Conservation (phyloP, 2,113 vertebrate genomes). For the Ctenodactylus gundi region DNA sequence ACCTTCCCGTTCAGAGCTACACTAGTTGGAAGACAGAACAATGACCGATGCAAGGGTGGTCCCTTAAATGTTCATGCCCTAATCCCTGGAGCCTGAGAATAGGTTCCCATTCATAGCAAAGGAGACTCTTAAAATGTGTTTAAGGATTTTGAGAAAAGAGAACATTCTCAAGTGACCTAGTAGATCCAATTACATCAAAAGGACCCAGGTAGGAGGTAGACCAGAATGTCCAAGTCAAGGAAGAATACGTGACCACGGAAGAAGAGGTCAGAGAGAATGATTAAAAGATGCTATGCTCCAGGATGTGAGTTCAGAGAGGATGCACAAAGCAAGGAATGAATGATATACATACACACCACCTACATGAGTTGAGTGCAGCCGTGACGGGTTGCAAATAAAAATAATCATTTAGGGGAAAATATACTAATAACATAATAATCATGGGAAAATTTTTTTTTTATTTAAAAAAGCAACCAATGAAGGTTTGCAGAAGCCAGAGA, state of each 20-base stretch:
- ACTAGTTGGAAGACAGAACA: not conserved
- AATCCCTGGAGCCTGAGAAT: not conserved
- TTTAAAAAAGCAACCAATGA: too few species aligned
- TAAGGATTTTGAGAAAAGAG: not conserved
- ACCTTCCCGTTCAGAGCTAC: not conserved
- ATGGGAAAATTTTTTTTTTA: too few species aligned
- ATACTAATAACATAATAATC: too few species aligned
- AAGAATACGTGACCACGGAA: not conserved
- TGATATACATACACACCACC: too few species aligned
- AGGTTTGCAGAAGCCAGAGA: not conserved
- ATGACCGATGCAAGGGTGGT: not conserved
- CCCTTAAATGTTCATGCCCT: not conserved
- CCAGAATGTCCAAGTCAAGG: not conserved
- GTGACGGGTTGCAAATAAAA: too few species aligned
- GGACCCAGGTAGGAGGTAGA: not conserved
- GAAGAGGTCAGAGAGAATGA: not conserved
- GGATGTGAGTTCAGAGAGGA: not conserved
- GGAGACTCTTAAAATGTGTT: not conserved
- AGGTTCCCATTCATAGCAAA: not conserved
- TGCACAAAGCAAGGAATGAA: not conserved
- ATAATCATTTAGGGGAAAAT: too few species aligned
- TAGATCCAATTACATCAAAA: not conserved
- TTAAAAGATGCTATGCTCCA: not conserved
- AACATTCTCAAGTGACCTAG: not conserved
- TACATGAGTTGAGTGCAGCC: too few species aligned